Evolutionary conservation across 2,113 vertebrate genomes (phyloP).

Genomic region (Serilophus lunatus): DNA sequence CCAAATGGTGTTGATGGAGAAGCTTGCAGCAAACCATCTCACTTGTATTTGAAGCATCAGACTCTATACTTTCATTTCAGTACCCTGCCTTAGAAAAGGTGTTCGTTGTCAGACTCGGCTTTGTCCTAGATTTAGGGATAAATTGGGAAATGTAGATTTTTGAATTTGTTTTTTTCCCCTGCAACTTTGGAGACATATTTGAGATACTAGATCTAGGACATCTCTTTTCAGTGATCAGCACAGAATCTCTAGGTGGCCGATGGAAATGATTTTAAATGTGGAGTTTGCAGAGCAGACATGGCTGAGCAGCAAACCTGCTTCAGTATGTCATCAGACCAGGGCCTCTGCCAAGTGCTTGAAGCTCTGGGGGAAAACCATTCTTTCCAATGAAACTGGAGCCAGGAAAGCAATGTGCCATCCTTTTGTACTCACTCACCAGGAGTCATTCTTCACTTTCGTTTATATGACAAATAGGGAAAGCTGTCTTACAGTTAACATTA

Average conservation of each 20-base stretch:
- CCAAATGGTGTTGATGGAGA: not conserved
- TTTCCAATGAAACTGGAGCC: constrained; percentile 22
- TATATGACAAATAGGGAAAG: not conserved
- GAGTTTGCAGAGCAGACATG: not conserved
- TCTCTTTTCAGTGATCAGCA: not conserved
- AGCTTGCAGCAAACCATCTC: not conserved
- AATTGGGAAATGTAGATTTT: not conserved
- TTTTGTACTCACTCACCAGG: not conserved
- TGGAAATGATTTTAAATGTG: not conserved
- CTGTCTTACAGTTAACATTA: not conserved
- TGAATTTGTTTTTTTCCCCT: not conserved
- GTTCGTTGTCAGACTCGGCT: not conserved
- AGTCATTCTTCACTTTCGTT: not conserved
- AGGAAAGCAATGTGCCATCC: not conserved
- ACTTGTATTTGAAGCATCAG: not conserved
- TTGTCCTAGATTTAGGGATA: not conserved
- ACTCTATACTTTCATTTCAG: not conserved
- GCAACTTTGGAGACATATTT: not conserved
- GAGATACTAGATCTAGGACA: not conserved
- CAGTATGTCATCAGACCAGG: not conserved
- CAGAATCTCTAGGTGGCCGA: not conserved
- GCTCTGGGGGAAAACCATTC: not conserved
- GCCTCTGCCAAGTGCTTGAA: not conserved
- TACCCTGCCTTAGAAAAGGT: not conserved
- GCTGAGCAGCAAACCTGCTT: not conserved